Conservation (phyloP, 2,113 vertebrate genomes). For the Paratilapia polleni region DNA sequence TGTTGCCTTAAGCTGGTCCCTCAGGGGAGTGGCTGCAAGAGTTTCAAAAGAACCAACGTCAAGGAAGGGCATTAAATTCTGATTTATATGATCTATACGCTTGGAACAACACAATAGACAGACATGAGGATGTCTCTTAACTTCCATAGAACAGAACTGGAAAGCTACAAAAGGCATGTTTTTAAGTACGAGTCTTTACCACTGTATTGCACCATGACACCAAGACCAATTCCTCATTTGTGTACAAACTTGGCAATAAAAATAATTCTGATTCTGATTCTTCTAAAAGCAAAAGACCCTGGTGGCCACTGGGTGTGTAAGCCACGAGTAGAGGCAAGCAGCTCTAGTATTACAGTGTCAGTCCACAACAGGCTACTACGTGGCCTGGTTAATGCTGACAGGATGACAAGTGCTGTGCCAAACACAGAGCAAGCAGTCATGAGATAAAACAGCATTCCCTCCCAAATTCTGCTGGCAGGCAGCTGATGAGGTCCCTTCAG, state of each 20-base stretch:
- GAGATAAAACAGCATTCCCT: conserved; percentile 35
- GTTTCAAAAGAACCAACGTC: conserved; percentile 58
- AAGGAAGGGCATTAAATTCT: conserved; percentile 42
- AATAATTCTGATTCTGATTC: too few species aligned
- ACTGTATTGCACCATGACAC: too few species aligned
- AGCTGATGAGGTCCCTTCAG: conserved; percentile 64
- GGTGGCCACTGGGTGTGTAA: neutral
- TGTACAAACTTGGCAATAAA: too few species aligned
- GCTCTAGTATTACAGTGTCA: conserved; percentile 19
- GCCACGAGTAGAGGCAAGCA: neutral
- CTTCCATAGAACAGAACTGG: neutral
- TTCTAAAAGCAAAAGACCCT: neutral
- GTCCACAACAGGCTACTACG: conserved; percentile 21
- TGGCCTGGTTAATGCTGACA: conserved; percentile 42
- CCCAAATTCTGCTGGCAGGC: conserved; percentile 36
- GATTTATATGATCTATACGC: conserved; percentile 32
- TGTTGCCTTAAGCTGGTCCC: conserved; percentile 71
- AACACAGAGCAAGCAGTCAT: conserved; percentile 49
- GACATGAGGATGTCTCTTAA: neutral
- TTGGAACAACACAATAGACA: conserved; percentile 21
- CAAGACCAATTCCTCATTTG: too few species aligned
- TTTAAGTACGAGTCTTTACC: neutral
- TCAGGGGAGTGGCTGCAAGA: conserved; percentile 50
- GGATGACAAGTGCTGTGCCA: conserved; percentile 49
- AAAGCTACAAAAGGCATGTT: neutral